Conservation (phyloP, 2,113 vertebrate genomes). For the Pantherophis guttatus region DNA sequence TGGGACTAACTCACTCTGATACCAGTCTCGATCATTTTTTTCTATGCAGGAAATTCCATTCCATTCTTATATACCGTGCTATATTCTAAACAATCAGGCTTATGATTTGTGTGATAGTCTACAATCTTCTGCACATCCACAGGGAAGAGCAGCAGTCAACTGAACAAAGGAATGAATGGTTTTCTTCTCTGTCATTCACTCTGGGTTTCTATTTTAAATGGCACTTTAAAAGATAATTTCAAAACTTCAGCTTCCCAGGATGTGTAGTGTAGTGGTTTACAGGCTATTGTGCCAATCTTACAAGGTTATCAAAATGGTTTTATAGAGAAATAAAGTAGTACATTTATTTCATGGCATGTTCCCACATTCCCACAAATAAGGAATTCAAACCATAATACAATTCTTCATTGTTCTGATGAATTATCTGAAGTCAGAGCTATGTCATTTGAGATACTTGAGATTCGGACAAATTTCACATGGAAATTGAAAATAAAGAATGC, state of each 20-base stretch:
- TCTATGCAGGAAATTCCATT: background rate
- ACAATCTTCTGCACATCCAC: background rate
- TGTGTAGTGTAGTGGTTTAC: background rate
- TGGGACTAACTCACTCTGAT: background rate
- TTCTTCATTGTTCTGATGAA: background rate
- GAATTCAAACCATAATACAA: background rate
- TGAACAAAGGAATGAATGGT: background rate
- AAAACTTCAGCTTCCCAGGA: background rate
- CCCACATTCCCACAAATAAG: background rate
- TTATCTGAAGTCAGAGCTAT: background rate
- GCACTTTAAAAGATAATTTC: background rate
- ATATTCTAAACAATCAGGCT: background rate
- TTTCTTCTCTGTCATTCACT: background rate
- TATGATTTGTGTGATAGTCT: background rate
- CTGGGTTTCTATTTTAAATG: background rate
- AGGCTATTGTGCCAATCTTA: background rate
- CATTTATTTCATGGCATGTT: background rate
- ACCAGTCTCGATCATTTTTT: background rate
- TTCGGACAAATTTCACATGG: background rate
- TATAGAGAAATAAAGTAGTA: background rate
- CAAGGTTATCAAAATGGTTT: background rate
- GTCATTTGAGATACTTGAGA: background rate
- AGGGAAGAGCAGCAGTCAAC: background rate
- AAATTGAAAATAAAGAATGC: background rate
- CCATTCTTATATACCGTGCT: background rate